phyloP scores from a whole-genome alignment of 2,797 vertebrate species.

The Artibeus lituratus region DNA sequence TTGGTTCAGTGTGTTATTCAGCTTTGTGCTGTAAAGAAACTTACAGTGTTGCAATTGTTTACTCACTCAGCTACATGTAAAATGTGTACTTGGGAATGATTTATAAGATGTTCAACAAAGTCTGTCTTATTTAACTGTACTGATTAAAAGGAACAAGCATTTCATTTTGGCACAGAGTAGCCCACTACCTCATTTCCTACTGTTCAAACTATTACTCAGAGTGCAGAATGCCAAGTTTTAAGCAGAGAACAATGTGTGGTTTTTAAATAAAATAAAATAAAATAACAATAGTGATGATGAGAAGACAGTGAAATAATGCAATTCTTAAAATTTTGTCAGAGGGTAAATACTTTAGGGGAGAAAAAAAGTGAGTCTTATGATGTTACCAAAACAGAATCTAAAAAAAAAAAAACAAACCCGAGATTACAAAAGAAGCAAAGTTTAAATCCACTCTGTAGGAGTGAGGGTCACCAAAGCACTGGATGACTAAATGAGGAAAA shows the following conservation, averaged over 20 bases:
- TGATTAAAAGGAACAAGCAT: conserved; percentile 60
- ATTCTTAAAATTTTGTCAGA: conserved; percentile 4
- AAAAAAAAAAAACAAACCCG: neutral
- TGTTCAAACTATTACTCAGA: conserved; percentile 32
- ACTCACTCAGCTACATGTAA: conserved; percentile 42
- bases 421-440: conserved; percentile 54
- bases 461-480: conserved; percentile 13
- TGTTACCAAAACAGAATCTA: conserved; percentile 40
- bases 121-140: conserved; percentile 50
- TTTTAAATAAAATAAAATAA: conserved; percentile 20
- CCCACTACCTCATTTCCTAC: conserved; percentile 24
- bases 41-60: conserved; percentile 52
- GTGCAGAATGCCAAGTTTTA: conserved; percentile 49
- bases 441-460: conserved; percentile 49
- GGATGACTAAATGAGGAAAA: conserved; percentile 48
- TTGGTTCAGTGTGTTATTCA: conserved; percentile 45
- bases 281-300: conserved; percentile 64
- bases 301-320: conserved; percentile 44
- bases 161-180: conserved; percentile 5
- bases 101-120: conserved; percentile 23
- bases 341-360: neutral
- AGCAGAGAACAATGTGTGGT: conserved; percentile 55
- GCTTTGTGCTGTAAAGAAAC: conserved; percentile 9
- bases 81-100: conserved; percentile 61
- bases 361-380: neutral